Percentiles rank a stretch among this genome's conserved stretches.
Conservation (phyloP, 2,797 vertebrate genomes). For the Lemur catta region DNA sequence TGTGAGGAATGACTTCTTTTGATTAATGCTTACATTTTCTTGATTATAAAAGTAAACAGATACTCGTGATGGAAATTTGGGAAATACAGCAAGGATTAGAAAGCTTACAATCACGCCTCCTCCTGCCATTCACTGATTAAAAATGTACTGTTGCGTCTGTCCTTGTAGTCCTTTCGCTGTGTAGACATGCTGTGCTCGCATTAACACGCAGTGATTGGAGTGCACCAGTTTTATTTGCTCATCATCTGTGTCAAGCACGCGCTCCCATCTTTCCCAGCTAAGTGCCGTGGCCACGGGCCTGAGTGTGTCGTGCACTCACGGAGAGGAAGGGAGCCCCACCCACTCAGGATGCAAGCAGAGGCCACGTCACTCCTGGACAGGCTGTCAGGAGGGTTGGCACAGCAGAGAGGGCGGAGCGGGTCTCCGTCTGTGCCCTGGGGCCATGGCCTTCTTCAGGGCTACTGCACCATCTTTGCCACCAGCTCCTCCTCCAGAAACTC, state of each 20-base stretch:
- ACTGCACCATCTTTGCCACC: no score
- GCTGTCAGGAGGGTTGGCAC: fast-evolving
- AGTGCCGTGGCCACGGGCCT: neutral
- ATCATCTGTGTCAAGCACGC: neutral
- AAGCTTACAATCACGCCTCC: neutral
- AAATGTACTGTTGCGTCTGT: neutral
- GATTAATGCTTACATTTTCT: neutral
- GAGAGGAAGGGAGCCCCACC: neutral
- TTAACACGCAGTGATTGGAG: fast-evolving
- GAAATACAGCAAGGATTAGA: neutral
- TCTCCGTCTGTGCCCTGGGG: neutral
- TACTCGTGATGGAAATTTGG: neutral
- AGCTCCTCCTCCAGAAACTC: neutral
- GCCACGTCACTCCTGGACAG: fast-evolving
- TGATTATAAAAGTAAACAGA: neutral
- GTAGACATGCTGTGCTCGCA: fast-evolving
- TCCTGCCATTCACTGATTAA: neutral
- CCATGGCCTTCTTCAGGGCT: fast-evolving
- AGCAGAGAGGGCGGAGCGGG: neutral
- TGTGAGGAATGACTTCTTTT: neutral
- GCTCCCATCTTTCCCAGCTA: neutral
- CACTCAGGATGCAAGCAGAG: neutral
- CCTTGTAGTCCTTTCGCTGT: fast-evolving
- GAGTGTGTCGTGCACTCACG: fast-evolving
- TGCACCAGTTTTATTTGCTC: neutral